Evolutionary conservation across 2,797 vertebrate genomes (phyloP), one percentile per base, ranked within the genome.

Genomic region (Mus caroli): DNA sequence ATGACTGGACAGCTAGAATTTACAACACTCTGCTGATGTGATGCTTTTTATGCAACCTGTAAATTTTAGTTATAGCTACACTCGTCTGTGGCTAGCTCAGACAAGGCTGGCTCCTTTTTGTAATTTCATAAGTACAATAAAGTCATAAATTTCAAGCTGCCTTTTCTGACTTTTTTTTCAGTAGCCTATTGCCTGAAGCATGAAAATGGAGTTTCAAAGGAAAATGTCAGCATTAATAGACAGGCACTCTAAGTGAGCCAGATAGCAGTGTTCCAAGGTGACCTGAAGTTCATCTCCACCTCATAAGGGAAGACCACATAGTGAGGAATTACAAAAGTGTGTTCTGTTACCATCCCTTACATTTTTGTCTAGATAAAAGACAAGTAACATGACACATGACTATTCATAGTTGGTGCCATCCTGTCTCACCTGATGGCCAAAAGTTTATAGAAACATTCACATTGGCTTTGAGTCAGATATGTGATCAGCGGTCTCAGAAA

Each of bases 51-150:
- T 77, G 40, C 79, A 84, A 97, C 96, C 97, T 91, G 85, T 92
- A 89, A 98, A 97, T 98, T 98, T 98, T 97, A 96, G 96, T 96
- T 96, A 97, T 96, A 96, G 91, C 92, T 98, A 95, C 71, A 95
- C 90, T 97, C 97, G 93, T 92, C 94, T 96, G 94, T 58, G 50
- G 92, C 83, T 97, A 96, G 97, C n/a, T 2, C 96, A 94, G 94
- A 92, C 93, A 97, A 96, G 52, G n/a, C 91, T 96, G 94, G 80
- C 80, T 97, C 95, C 88, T 96, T 97, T 97, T 93, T 80, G 80
- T 92, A 97, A 97, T 97, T 97, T 97, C 91, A 97, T 95, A 97
- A 96, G 90, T 84, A 89, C 96, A 96, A 92, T 96, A 97, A 94
- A 96, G 80, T 90, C 24, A 93, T 98, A 98, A 98, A 98, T 98